phyloP scores from a whole-genome alignment of 2,797 vertebrate genomes.

The Hydrolagus colliei region DNA sequence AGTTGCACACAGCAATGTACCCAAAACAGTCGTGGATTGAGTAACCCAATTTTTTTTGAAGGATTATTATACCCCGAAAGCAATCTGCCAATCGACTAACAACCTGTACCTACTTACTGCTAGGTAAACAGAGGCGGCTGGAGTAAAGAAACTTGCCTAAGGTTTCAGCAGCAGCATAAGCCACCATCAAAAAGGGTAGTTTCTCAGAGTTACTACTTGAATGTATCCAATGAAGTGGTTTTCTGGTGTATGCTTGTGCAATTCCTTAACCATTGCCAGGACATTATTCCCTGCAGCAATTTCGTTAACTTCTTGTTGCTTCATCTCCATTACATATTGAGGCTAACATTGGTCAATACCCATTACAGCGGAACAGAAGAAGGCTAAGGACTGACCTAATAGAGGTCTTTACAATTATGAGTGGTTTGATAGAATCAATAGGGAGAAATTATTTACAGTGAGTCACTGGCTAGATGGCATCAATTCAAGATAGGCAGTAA shows the following conservation, averaged over 20 bases:
- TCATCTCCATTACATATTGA: not conserved
- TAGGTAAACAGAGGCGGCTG: too few species aligned
- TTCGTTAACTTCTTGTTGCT: not conserved
- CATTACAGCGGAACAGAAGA: not conserved
- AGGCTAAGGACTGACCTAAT: not conserved
- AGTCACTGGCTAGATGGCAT: too few species aligned
- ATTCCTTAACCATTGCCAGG: not conserved
- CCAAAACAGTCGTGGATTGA: too few species aligned
- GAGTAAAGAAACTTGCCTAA: too few species aligned
- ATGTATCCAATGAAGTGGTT: not conserved
- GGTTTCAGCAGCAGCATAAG: too few species aligned
- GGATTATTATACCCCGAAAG: too few species aligned
- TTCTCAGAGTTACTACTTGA: not conserved
- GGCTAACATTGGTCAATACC: not conserved
- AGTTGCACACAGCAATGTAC: too few species aligned
- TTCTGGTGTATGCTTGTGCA: not conserved
- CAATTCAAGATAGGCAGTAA: too few species aligned
- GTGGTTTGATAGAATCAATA: not conserved
- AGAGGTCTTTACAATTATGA: not conserved
- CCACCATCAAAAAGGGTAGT: not conserved
- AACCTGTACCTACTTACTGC: too few species aligned
- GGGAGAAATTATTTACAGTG: too few species aligned
- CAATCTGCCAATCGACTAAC: too few species aligned
- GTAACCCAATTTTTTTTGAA: too few species aligned
- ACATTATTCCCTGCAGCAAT: not conserved